These are phyloP conservation scores for Indicator indicator DNA, from an alignment of 2,113 vertebrate species.

Conservation along the genomic window DNA sequence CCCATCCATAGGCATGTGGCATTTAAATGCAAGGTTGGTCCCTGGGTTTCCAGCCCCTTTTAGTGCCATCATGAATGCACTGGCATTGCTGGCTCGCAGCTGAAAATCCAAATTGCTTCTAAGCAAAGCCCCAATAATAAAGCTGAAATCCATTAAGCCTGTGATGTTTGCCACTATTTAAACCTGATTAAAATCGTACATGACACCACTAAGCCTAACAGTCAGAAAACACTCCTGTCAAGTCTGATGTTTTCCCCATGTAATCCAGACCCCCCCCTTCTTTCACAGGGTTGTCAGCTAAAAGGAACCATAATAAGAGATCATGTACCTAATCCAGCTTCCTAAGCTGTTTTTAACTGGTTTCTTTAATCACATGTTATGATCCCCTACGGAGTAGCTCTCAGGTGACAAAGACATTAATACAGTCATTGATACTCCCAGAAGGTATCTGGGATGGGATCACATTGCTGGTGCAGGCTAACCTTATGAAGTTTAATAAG, in stretches of 20 bases:
- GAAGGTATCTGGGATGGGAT: not conserved
- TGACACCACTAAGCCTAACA: constrained; percentile 59
- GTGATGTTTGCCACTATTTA: constrained; percentile 66
- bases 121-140: constrained; percentile 64
- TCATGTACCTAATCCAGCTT: constrained; percentile 55
- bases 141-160: constrained; percentile 68
- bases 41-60: not conserved
- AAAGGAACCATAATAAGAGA: constrained; percentile 41
- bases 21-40: not conserved
- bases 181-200: constrained; percentile 63
- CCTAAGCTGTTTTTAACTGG: constrained; percentile 50
- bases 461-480: not conserved
- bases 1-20: not conserved
- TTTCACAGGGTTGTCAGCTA: constrained; percentile 14
- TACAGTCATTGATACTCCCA: not conserved
- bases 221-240: constrained; percentile 53
- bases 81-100: constrained; percentile 8
- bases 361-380: constrained; percentile 42
- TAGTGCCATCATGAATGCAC: not conserved
- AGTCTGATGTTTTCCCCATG: not conserved
- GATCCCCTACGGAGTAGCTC: not conserved
- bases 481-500: too few species aligned
- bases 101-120: constrained; percentile 65
- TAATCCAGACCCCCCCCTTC: constrained; percentile 51
- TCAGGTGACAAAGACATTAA: constrained; percentile 34